A percentile compares a stretch with the other conserved stretches of the same genome.
These are phyloP conservation scores for Syrphus vitripennis DNA, from an alignment of 2,888 invertebrate genomes.

Conservation along the genomic window DNA sequence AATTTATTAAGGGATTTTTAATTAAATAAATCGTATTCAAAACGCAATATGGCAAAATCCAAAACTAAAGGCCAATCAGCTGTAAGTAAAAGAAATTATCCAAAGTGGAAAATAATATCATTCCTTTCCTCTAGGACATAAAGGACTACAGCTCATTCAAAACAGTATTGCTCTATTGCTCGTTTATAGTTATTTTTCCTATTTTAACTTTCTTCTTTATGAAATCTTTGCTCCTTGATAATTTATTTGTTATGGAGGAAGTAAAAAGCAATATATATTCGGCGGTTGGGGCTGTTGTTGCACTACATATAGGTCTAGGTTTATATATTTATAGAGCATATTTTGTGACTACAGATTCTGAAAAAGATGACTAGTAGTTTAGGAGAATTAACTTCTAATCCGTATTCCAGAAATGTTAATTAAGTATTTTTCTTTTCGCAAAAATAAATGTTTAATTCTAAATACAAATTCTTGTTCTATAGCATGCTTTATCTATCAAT, in stretches of 20 bases:
- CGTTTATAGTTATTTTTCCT: slow-evolving; percentile 89
- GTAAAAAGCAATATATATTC: slow-evolving; percentile 89
- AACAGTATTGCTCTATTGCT: slow-evolving; percentile 89
- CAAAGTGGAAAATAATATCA: slow-evolving; percentile 73
- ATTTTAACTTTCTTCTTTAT: slow-evolving; percentile 88
- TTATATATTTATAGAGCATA: slow-evolving; percentile 91
- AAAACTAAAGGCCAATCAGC: slow-evolving; percentile 7
- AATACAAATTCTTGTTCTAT: too few species aligned
- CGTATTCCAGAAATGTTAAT: background rate
- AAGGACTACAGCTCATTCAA: slow-evolving; percentile 88
- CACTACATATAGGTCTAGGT: slow-evolving; percentile 89
- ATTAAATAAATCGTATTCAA: background rate
- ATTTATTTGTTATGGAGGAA: slow-evolving; percentile 82
- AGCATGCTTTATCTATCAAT: background rate
- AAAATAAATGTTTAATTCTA: background rate
- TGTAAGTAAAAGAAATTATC: slow-evolving; percentile 62
- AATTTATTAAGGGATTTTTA: background rate
- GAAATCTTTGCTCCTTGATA: slow-evolving; percentile 88
- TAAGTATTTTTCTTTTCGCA: background rate
- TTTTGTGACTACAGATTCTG: slow-evolving; percentile 79
- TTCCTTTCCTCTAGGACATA: slow-evolving; percentile 74
- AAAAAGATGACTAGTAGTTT: slow-evolving; percentile 40
- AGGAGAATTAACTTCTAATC: background rate
- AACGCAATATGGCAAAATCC: slow-evolving; percentile 41
- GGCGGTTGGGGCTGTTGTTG: slow-evolving; percentile 88